Conservation (phyloP, 1,140 invertebrate genomes). For the Anoplophora glabripennis region DNA sequence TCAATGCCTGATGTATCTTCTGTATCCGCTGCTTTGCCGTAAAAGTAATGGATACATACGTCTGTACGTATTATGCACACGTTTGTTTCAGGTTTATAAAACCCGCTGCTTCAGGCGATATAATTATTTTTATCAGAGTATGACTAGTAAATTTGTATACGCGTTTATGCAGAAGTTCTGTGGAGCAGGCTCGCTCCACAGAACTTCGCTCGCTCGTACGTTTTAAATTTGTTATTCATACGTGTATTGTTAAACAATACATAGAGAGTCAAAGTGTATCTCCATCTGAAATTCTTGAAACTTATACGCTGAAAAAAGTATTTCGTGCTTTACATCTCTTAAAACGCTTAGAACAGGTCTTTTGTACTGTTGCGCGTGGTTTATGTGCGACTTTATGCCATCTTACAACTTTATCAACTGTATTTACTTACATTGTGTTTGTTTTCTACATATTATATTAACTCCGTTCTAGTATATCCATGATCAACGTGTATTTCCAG, state of each 20-base stretch:
- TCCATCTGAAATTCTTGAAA: slow-evolving; percentile 41
- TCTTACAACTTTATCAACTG: slow-evolving; percentile 28
- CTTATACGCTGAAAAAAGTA: slow-evolving; percentile 30
- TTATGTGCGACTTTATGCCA: slow-evolving; percentile 28
- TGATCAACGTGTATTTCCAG: too few relatives aligned
- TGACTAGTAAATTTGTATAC: too few relatives aligned
- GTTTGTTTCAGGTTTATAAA: too few relatives aligned
- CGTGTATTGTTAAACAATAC: slow-evolving; percentile 39
- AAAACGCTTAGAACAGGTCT: slow-evolving; percentile 27
- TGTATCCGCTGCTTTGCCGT: too few relatives aligned
- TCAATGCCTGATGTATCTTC: too few relatives aligned
- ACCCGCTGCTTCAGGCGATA: too few relatives aligned
- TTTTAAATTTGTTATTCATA: slow-evolving; percentile 40
- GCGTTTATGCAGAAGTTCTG: too few relatives aligned
- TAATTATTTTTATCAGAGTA: too few relatives aligned
- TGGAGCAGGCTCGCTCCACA: slow-evolving; percentile 4
- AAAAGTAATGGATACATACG: too few relatives aligned
- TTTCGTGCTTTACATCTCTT: slow-evolving; percentile 33
- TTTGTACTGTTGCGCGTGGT: slow-evolving; percentile 24
- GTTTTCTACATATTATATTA: not conserved
- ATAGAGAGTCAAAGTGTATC: slow-evolving; percentile 39
- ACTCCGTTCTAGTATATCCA: not conserved
- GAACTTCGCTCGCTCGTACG: too few relatives aligned
- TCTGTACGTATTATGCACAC: too few relatives aligned
- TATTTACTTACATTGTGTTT: slow-evolving; percentile 16